Base-by-base conservation (phyloP, 2,113 vertebrate species). In the Amphilophus citrinellus region DNA sequence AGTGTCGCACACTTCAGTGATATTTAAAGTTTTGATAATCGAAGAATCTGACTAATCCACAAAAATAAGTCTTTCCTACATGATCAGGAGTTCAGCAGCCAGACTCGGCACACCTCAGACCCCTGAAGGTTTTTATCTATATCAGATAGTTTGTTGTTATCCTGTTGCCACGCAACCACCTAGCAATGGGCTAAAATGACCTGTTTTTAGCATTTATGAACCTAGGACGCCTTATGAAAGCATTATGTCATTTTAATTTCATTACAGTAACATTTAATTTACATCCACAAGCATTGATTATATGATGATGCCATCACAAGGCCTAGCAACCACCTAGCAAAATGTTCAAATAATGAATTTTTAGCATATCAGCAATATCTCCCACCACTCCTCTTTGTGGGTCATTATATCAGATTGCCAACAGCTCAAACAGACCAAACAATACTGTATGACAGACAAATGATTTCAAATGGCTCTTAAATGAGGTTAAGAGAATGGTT, bases 301-400 rank as follows among this genome's bases (percentile, higher is more conserved):
- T 42, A 42, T 44, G 39, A 66, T 15, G 7, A 68, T 17, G 63
- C 22, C 0, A 0, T 68, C 4, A 47, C 8, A 0, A 27, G 24
- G 63, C 63, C 63, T 47, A 44, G 39, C 14, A 44, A 44, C 7
- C 14, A 17, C 0, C 1, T 10, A 10, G 7, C 7, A 47, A 10
- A 7, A 2, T 10, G 63, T 27, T 44, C n/a, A 68, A 17, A 44
- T 22, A 44, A 66, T n/a, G 13, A n/a, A 10, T 17, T 17, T 66
- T 42, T 66, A 44, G 44, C 39, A 42, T 35, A 1, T 35, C 35
- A 35, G 24, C 42, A 4, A 15, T 6, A 10, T 10, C 63, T 44
- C 24, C n/a, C 63, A 66, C n/a, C 24, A 39, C 13, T 24, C 11
- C 37, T 42, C 37, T 22, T 65, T 65, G 11, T 65, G 20, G 0